These are phyloP conservation scores for Ceyx margarethae DNA, from an alignment of 2,113 vertebrate genomes.

Conservation along the genomic window DNA sequence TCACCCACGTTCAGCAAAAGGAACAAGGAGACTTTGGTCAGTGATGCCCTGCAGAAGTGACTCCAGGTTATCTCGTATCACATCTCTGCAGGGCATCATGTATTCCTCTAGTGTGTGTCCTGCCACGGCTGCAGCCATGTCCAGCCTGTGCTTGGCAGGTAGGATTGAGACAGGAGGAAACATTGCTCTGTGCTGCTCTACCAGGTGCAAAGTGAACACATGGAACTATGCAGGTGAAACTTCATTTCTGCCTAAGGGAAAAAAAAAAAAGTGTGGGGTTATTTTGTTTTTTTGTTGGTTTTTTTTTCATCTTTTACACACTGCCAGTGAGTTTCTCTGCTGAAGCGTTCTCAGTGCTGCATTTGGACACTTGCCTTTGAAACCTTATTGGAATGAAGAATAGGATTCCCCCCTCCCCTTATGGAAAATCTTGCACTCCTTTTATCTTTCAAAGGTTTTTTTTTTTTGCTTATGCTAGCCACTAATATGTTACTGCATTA, in stretches of 20 bases:
- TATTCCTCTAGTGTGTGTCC: not conserved
- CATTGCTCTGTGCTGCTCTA: not conserved
- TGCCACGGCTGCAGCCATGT: not conserved
- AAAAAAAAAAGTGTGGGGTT: not conserved
- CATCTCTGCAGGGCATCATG: not conserved
- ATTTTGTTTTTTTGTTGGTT: too few species aligned
- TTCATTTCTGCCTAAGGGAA: not conserved
- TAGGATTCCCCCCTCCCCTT: not conserved
- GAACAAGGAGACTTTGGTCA: not conserved
- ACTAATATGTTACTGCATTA: not conserved
- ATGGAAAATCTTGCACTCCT: not conserved
- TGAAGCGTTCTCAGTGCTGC: not conserved
- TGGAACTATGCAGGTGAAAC: not conserved
- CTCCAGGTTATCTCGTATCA: not conserved
- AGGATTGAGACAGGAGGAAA: not conserved
- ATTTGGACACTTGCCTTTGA: not conserved
- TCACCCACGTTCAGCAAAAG: not conserved
- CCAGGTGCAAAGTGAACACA: not conserved
- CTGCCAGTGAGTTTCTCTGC: not conserved
- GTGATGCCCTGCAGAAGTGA: fast-evolving
- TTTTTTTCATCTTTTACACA: not conserved
- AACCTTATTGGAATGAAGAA: not conserved
- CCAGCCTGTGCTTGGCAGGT: not conserved
- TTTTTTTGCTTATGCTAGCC: not conserved
- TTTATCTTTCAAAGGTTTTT: not conserved